Conservation (phyloP, 2,888 invertebrate genomes). For the Mimas tiliae region DNA sequence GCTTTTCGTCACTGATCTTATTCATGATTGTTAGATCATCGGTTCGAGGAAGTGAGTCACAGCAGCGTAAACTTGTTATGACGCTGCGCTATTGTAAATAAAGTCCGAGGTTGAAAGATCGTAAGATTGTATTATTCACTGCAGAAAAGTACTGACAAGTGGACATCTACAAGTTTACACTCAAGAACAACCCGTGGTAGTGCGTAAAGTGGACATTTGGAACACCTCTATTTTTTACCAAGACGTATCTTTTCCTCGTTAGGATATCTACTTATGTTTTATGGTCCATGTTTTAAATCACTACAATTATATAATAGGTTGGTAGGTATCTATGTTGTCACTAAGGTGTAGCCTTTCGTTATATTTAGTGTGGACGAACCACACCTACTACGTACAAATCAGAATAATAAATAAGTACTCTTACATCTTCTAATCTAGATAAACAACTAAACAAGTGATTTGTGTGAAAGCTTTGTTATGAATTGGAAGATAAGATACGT, state of each 20-base stretch:
- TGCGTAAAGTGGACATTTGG: neutral
- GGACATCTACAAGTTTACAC: neutral
- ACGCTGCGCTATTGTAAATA: conserved; percentile 27
- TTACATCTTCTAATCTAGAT: too few relatives aligned
- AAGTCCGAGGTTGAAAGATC: conserved; percentile 25
- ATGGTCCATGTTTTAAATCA: too few relatives aligned
- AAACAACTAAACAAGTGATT: too few relatives aligned
- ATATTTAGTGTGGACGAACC: neutral
- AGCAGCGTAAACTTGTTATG: conserved; percentile 31
- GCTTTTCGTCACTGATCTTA: conserved; percentile 57
- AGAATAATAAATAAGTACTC: too few relatives aligned
- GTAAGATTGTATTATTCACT: conserved; percentile 19
- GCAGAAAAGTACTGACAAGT: conserved; percentile 15
- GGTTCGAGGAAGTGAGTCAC: conserved; percentile 46
- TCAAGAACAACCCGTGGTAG: too few relatives aligned
- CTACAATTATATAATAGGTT: too few relatives aligned
- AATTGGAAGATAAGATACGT: too few relatives aligned
- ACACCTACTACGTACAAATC: too few relatives aligned
- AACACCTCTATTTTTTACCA: too few relatives aligned
- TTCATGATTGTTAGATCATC: conserved; percentile 58
- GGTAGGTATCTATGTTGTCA: too few relatives aligned
- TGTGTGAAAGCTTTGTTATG: too few relatives aligned
- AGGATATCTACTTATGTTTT: neutral
- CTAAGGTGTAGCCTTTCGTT: neutral
- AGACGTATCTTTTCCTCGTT: too few relatives aligned